Base-by-base conservation (phyloP, 2,113 vertebrate species). In the Jaculus jaculus region DNA sequence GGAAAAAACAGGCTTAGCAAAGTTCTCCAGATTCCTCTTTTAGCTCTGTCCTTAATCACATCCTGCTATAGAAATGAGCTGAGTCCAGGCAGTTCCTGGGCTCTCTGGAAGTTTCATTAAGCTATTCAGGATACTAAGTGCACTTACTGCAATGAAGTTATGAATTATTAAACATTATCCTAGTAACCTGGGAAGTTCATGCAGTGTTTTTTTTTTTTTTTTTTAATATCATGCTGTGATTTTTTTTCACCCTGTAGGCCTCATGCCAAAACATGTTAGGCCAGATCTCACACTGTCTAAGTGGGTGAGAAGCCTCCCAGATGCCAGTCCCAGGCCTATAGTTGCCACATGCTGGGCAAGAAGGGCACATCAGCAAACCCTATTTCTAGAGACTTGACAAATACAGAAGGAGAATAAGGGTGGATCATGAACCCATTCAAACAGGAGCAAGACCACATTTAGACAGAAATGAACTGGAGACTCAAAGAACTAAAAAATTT, bases 141-240 rank as follows among this genome's bases (percentile, higher is more conserved):
- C 85, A 92, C 65, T 95, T 95, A 85, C 42, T 18, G 24, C 60
- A 86, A 91, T 51, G 58, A 91, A 28, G 79, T 63, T 17, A 32
- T 96, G 81, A 94, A 96, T 90, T 87, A 93, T 87, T 92, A 71
- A 95, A 23, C 66, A 63, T 85, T 95, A 85, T 92, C 82, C 82
- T 13, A 51, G 68, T 83, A 90, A 88, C 42, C 60, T 80, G 82
- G 94, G 69, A 93, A 85, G 82, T 88, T 91, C 90, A 61, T 1
- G 32, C 51, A 85, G 74, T 54, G n/a, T 17, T 37, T 89, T 84
- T 54, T 80, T 91, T 63, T 54, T 28, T 17, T 37, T 89, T 84
- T 54, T 80, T 91, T 63, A 47, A 51, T 0, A 39, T 23, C 34
- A n/a, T 0, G 0, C 39, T 60, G 60, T 32, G 39, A 32, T 75